phyloP scores from a whole-genome alignment of 1,140 invertebrate species.

The Brachionus plicatilis region DNA sequence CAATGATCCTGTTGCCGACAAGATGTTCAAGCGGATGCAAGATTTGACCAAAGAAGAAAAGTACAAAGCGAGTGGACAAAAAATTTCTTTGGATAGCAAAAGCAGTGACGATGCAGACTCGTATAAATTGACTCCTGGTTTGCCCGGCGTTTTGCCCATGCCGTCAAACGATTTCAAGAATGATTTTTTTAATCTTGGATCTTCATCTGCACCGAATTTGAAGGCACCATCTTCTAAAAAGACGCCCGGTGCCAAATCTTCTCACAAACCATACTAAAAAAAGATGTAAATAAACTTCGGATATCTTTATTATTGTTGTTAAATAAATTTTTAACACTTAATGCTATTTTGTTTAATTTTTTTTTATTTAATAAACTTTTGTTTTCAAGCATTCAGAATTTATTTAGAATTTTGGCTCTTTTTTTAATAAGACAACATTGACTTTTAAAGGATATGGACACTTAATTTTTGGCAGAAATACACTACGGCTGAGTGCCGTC shows the following conservation, averaged over 20 bases:
- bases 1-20: slow-evolving; percentile 98
- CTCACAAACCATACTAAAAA: neutral
- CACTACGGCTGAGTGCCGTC: too few relatives aligned
- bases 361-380: neutral
- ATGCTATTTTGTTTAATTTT: neutral
- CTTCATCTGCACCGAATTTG: neutral
- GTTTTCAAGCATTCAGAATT: neutral
- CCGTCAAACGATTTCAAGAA: slow-evolving; percentile 36
- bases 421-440: too few relatives aligned
- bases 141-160: slow-evolving; percentile 14
- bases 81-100: neutral
- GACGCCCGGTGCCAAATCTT: neutral
- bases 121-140: slow-evolving; percentile 10
- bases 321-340: neutral
- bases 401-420: too few relatives aligned
- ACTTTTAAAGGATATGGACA: too few relatives aligned
- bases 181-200: slow-evolving; percentile 32
- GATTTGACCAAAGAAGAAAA: slow-evolving; percentile 88
- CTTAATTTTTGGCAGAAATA: too few relatives aligned
- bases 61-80: neutral
- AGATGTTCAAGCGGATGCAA: slow-evolving; percentile 80
- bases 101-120: neutral
- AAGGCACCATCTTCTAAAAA: neutral
- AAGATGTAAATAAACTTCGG: neutral
- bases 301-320: neutral